Evolutionary conservation across 2,113 vertebrate species (phyloP), one percentile per base, ranked within the genome.

Genomic region (Siniperca chuatsi): DNA sequence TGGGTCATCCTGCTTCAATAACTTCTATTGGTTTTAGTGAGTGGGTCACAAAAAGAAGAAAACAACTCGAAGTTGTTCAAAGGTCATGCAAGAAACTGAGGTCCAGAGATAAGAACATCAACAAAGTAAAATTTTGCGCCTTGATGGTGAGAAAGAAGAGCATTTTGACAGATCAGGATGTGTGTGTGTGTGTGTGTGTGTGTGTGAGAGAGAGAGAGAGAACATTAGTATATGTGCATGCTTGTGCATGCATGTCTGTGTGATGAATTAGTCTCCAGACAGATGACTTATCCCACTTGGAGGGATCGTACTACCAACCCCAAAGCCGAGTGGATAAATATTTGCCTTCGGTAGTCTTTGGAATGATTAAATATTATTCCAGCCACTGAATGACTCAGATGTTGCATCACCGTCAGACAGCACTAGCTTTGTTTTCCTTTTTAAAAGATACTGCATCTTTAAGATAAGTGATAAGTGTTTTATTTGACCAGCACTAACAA

Each of bases 251-350:
- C 52, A 76, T 82, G 66, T 67, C 65, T 77, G 70, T 40, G 78
- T 93, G 89, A 92, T 87, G 55, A 75, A 89, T 90, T 76, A 75
- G 89, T 90, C 85, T 85, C 86, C 16, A 54, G 78, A 79, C 78
- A 82, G 68, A 84, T 66, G 71, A 68, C 62, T 81, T 76, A 25
- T 81, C 62, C 66, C 72, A 72, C 60, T 83, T 84, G 77, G 74
- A 85, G 54, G 54, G 74, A 86, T 87, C 15, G 6, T 8, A 52
- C 57, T 72, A 67, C 82, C 77, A 84, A 82, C 78, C 78, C 60
- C 13, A 71, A 76, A 84, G 50, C 54, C 11, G 25, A 55, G 25
- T 7, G 78, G 65, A 75, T 90, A 92, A 89, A 92, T 93, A 88
- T 94, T 94, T 94, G 77, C 69, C 85, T 81, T 72, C 20, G 37